These are phyloP conservation scores for Oenanthe melanoleuca DNA, from an alignment of 2,113 vertebrate genomes.

Conservation along the genomic window DNA sequence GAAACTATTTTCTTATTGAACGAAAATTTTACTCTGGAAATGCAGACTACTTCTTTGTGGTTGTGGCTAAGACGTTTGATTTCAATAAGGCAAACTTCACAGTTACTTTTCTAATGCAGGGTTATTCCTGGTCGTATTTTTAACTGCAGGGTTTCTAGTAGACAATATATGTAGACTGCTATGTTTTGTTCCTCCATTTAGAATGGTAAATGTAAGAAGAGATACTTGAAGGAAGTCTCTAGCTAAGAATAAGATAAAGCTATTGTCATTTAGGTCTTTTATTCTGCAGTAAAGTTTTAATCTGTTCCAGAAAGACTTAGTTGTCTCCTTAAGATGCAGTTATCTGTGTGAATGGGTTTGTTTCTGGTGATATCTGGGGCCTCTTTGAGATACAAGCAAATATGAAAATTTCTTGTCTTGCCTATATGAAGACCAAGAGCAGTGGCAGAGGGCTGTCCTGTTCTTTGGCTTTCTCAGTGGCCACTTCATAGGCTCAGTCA, in stretches of 20 bases:
- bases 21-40: background rate
- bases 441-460: background rate
- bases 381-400: background rate
- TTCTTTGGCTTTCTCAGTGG: background rate
- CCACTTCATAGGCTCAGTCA: background rate
- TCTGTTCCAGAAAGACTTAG: background rate
- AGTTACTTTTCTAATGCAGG: background rate
- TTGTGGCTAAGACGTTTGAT: background rate
- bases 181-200: background rate
- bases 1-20: background rate
- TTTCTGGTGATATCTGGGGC: background rate
- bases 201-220: background rate
- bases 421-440: background rate
- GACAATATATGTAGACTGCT: background rate
- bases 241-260: background rate
- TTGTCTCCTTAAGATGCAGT: background rate
- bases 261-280: background rate
- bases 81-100: background rate
- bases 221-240: background rate
- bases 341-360: background rate
- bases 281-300: background rate
- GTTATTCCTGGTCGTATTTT: constrained; percentile 2
- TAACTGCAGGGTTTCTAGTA: background rate
- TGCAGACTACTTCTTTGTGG: background rate
- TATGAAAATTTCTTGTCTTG: background rate